Base-by-base conservation (phyloP, 2,888 invertebrate species). In the Papilio gigon region DNA sequence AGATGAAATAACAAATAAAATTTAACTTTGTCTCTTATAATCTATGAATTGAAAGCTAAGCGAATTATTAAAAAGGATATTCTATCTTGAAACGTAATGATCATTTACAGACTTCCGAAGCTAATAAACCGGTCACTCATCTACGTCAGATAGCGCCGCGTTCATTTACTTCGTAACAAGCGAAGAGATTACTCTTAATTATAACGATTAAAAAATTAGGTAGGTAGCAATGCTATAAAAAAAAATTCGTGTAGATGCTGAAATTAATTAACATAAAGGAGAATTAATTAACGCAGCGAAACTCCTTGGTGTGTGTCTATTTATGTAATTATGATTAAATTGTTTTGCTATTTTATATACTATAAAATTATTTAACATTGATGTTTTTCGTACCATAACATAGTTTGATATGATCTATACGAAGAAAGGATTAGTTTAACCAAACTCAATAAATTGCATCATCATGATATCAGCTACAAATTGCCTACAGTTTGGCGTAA, bases 61-160 rank as follows among this genome's bases (percentile, higher is more conserved):
- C 17, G 9, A n/a, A 22, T 27, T 53, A 0, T 30, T 17, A n/a
- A 56, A 53, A 53, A 53, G n/a, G n/a, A 53, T 50, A 9, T 1
- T 30, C 2, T 56, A n/a, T 56, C 9, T 30, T 9, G 8, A 53
- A 53, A 27, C n/a, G 27, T n/a, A 6, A 30, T 25, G 30, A 56
- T n/a, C 1, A 17, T 40, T 61, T 40, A 44, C 17, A 40, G 22
- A 27, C 22, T 40, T 25, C 25, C 25, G 37, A 59, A 20, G 12
- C 5, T 67, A 42, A 67, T 68, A 44, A 68, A 58, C n/a, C 67
- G 58, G 64, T 64, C 68, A 59, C 27, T 64, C 61, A 61, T 62
- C 56, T 42, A 58, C 14, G 37, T 30, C 40, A 59, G 44, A 63
- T 63, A 37, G 44, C 17, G 11, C 17, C 42, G 14, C 63, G 30